phyloP scores from a whole-genome alignment of 2,113 vertebrate species.

The Calyptomena viridis region DNA sequence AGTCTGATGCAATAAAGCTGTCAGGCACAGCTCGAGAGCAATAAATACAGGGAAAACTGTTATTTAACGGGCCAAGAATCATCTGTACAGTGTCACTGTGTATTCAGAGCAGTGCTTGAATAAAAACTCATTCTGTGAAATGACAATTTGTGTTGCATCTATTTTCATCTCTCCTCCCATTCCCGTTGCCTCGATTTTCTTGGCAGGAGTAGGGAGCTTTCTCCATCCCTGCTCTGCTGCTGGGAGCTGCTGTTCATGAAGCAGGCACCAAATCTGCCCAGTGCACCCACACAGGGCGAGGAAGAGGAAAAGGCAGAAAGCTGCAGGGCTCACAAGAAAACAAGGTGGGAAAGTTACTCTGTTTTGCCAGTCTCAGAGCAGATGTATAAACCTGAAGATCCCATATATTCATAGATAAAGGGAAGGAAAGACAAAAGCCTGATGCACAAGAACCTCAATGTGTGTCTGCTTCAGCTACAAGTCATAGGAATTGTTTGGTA shows the following conservation, averaged over 20 bases:
- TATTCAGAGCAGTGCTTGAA: slow-evolving; percentile 31
- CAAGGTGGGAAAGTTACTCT: background rate
- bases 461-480: background rate
- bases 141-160: background rate
- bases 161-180: slow-evolving; percentile 19
- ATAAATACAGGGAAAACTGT: slow-evolving; percentile 55
- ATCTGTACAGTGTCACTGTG: background rate
- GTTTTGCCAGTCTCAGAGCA: background rate
- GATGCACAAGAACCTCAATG: background rate
- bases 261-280: background rate
- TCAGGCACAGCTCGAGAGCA: slow-evolving; percentile 41
- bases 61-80: slow-evolving; percentile 52
- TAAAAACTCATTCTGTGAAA: slow-evolving; percentile 33
- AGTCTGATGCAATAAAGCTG: slow-evolving; percentile 61
- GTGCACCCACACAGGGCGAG: background rate
- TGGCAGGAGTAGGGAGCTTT: background rate
- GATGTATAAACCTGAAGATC: background rate
- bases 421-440: background rate
- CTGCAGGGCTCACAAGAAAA: background rate
- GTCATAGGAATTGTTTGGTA: background rate
- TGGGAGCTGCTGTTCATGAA: background rate
- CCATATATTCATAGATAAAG: background rate
- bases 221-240: background rate
- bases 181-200: background rate
- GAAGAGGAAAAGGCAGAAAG: background rate